Evolutionary conservation across 2,888 invertebrate genomes (phyloP).

Genomic region (Meteorus cinctellus): DNA sequence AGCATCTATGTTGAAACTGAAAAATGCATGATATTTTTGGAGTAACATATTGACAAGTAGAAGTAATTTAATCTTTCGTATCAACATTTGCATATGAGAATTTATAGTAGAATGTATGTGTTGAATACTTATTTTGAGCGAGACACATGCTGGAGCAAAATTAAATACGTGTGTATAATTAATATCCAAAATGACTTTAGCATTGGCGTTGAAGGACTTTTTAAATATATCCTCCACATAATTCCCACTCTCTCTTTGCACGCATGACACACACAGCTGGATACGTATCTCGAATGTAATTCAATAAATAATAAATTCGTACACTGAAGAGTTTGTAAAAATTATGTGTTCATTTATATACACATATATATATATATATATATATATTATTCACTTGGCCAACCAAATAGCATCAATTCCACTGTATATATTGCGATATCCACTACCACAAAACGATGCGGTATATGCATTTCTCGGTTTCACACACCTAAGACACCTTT

Average conservation of each 20-base stretch:
- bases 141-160: not conserved
- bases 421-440: conserved; percentile 1
- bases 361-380: too few relatives aligned
- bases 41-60: not conserved
- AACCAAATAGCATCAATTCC: conserved; percentile 1
- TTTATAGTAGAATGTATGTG: not conserved
- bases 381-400: not conserved
- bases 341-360: not conserved
- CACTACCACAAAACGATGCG: conserved; percentile 13
- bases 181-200: conserved; percentile 10
- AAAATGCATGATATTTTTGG: not conserved
- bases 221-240: conserved; percentile 1
- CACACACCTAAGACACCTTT: conserved; percentile 24
- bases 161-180: conserved; percentile 3
- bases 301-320: conserved; percentile 7
- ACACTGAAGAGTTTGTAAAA: not conserved
- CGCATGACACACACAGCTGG: not conserved
- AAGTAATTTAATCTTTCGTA: too few relatives aligned
- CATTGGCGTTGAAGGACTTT: conserved; percentile 4
- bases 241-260: not conserved
- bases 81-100: too few relatives aligned
- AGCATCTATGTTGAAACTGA: not conserved
- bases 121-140: not conserved
- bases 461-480: conserved; percentile 14
- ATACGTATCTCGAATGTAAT: conserved; percentile 7